Conservation (phyloP, 37 sponge, comb jelly and placozoan genomes). For the Diacarnus erythraeanus region DNA sequence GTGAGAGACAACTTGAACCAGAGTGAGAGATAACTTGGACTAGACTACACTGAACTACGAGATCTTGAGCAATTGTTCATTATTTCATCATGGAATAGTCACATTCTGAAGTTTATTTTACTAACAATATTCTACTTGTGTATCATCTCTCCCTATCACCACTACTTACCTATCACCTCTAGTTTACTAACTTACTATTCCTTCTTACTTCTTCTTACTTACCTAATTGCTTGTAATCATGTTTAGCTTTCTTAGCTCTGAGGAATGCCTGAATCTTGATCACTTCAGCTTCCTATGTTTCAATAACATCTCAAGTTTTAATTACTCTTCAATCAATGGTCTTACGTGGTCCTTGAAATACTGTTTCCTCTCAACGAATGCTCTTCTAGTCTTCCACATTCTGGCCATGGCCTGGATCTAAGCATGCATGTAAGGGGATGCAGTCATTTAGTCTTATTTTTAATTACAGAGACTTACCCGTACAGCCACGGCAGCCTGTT, state of each 20-base stretch:
- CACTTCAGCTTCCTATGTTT: slow-evolving; percentile 59
- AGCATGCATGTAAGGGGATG: neutral
- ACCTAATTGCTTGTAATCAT: slow-evolving; percentile 83
- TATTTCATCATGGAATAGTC: too few relatives aligned
- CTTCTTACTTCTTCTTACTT: neutral
- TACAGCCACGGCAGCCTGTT: slow-evolving; percentile 61
- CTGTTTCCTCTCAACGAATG: slow-evolving; percentile 43
- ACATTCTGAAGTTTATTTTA: too few relatives aligned
- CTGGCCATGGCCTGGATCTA: slow-evolving; percentile 70
- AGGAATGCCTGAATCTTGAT: slow-evolving; percentile 85
- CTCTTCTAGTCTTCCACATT: slow-evolving; percentile 63
- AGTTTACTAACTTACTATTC: neutral
- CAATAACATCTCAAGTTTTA: neutral
- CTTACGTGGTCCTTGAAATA: slow-evolving; percentile 73
- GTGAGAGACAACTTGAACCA: too few relatives aligned
- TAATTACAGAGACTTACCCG: slow-evolving; percentile 45
- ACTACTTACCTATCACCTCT: too few relatives aligned
- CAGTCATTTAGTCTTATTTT: neutral
- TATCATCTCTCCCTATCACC: too few relatives aligned
- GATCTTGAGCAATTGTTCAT: too few relatives aligned
- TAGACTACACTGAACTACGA: too few relatives aligned
- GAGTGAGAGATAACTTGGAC: too few relatives aligned
- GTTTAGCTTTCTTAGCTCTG: slow-evolving; percentile 88
- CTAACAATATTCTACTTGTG: too few relatives aligned
- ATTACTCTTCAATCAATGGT: slow-evolving; percentile 5